Conservation (phyloP, 2,888 invertebrate species). For the Phragmatobia fuliginosa region DNA sequence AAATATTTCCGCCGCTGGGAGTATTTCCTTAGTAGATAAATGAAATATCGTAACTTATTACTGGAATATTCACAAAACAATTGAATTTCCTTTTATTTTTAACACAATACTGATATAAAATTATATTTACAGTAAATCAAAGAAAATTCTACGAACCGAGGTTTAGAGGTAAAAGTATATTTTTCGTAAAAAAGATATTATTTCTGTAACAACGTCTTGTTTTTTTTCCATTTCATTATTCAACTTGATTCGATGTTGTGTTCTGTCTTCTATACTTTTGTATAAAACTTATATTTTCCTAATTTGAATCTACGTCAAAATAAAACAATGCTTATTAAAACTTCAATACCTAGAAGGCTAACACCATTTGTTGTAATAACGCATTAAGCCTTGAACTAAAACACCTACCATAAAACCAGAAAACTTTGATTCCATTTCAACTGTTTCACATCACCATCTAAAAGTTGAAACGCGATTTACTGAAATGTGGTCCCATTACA, state of each 20-base stretch:
- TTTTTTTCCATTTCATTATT: too few relatives aligned
- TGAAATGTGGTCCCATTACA: constrained; percentile 35
- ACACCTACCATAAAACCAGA: constrained; percentile 7
- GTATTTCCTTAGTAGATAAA: background rate
- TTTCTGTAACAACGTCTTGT: too few relatives aligned
- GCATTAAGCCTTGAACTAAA: background rate
- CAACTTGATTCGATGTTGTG: background rate
- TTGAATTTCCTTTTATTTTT: background rate
- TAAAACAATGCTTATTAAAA: background rate
- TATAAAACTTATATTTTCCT: background rate
- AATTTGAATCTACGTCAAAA: background rate
- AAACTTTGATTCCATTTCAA: constrained; percentile 1
- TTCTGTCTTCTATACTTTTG: background rate
- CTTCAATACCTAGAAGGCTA: background rate
- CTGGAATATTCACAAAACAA: background rate
- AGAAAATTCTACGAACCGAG: too few relatives aligned
- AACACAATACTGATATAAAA: too few relatives aligned
- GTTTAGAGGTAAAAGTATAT: too few relatives aligned
- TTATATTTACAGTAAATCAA: too few relatives aligned
- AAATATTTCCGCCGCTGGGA: too few relatives aligned
- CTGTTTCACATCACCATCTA: constrained; percentile 8
- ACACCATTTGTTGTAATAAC: background rate
- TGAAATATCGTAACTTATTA: background rate
- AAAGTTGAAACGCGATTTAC: constrained; percentile 29
- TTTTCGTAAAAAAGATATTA: too few relatives aligned